A percentile compares a stretch with the other conserved stretches of the same genome.
phyloP scores from a whole-genome alignment of 2,113 vertebrate species.

The Dicaeum eximium region DNA sequence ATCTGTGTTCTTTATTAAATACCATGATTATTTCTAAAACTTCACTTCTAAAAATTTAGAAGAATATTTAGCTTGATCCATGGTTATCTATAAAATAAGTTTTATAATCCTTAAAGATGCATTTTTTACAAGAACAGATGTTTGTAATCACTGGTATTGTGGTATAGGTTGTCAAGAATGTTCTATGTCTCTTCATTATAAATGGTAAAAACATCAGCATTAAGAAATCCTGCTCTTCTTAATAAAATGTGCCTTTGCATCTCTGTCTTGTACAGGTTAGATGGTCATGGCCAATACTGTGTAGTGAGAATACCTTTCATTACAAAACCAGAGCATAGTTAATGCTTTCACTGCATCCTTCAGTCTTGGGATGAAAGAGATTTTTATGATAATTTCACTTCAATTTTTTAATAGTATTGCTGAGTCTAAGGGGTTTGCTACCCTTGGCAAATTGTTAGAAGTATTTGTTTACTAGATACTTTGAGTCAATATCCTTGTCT shows the following conservation, averaged over 20 bases:
- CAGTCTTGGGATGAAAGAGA: not conserved
- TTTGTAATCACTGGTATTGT: not conserved
- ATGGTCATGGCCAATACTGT: not conserved
- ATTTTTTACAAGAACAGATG: not conserved
- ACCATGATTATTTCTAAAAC: not conserved
- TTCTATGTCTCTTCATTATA: not conserved
- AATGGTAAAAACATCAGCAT: not conserved
- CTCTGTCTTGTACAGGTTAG: not conserved
- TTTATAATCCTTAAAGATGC: not conserved
- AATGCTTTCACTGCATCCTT: not conserved
- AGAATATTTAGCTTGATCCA: not conserved
- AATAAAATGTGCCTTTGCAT: not conserved
- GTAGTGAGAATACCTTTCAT: not conserved
- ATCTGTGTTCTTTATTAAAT: not conserved
- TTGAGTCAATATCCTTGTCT: too few relatives aligned
- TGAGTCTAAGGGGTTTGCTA: not conserved
- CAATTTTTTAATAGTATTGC: not conserved
- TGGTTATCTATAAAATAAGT: not conserved
- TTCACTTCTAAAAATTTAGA: not conserved
- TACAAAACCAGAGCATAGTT: not conserved
- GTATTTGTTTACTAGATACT: too few relatives aligned
- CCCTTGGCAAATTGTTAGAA: not conserved
- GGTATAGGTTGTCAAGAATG: not conserved
- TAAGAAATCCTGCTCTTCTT: not conserved
- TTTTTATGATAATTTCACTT: not conserved